Evolutionary conservation across 2,797 vertebrate genomes (phyloP).

Genomic region (Tinamus major): DNA sequence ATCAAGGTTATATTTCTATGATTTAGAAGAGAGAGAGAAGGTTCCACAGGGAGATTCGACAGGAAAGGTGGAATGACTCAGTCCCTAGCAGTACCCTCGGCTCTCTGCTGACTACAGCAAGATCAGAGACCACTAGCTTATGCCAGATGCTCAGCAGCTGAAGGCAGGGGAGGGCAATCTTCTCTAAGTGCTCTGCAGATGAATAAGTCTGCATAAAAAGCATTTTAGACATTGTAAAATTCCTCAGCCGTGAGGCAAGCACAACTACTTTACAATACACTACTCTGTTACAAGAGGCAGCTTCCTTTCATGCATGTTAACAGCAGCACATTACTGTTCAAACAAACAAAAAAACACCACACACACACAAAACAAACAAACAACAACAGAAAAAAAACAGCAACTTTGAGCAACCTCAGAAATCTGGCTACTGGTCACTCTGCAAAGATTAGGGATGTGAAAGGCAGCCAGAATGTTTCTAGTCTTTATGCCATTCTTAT

Average conservation of each 20-base stretch:
- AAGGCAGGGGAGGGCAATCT: background rate
- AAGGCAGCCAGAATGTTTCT: background rate
- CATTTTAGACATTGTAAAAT: background rate
- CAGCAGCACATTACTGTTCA: background rate
- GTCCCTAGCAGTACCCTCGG: background rate
- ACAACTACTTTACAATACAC: fast-evolving
- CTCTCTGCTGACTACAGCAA: background rate
- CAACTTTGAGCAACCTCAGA: background rate
- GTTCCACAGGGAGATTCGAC: background rate
- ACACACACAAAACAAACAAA: fast-evolving
- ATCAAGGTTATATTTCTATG: background rate
- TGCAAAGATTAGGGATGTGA: background rate
- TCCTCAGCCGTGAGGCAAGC: background rate
- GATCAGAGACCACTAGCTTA: background rate
- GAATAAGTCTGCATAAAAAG: background rate
- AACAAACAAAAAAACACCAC: background rate
- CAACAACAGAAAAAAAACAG: background rate
- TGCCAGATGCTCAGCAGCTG: background rate
- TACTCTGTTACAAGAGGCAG: background rate
- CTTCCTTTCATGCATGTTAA: background rate
- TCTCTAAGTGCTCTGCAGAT: background rate
- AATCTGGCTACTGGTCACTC: background rate
- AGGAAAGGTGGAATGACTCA: background rate
- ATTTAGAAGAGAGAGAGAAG: background rate
- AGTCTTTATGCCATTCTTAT: background rate